These are phyloP conservation scores for Diplazon laetatorius DNA, from an alignment of 2,888 invertebrate genomes.

Conservation along the genomic window DNA sequence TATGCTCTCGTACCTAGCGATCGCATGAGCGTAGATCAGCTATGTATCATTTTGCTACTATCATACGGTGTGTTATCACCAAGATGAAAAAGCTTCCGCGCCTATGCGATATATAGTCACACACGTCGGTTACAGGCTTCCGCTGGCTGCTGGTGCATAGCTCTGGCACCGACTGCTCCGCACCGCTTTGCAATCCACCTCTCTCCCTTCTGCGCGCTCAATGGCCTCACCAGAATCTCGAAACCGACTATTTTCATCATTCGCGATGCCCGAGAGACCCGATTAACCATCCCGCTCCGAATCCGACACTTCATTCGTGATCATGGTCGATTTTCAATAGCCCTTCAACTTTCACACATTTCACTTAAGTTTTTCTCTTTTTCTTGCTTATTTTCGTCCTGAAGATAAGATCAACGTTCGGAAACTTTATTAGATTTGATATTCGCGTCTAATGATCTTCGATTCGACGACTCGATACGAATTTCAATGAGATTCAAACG, in stretches of 20 bases:
- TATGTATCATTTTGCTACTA: slow-evolving; percentile 8
- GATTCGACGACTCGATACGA: no score
- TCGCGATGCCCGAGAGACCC: slow-evolving; percentile 15
- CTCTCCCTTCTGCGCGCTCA: slow-evolving; percentile 42
- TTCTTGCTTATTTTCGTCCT: slow-evolving; percentile 1
- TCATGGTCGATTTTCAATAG: no score
- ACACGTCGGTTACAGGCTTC: slow-evolving; percentile 64
- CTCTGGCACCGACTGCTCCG: slow-evolving; percentile 34
- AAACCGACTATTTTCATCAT: slow-evolving; percentile 16
- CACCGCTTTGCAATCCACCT: slow-evolving; percentile 7
- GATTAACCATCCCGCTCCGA: slow-evolving; percentile 4
- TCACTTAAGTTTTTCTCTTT: no score
- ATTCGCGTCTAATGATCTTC: no score
- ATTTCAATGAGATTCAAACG: no score
- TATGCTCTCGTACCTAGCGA: slow-evolving; percentile 25
- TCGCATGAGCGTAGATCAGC: slow-evolving; percentile 47
- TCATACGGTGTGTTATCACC: slow-evolving; percentile 15
- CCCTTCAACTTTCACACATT: no score
- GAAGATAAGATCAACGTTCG: not conserved
- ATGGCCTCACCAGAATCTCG: slow-evolving; percentile 40
- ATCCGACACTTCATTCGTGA: not conserved
- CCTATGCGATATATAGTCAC: slow-evolving; percentile 50
- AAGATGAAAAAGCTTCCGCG: slow-evolving; percentile 42
- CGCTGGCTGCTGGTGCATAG: slow-evolving; percentile 50
- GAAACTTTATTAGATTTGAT: not conserved